phyloP scores from a whole-genome alignment of 1,140 invertebrate genomes.

The Lordiphosa collinella region DNA sequence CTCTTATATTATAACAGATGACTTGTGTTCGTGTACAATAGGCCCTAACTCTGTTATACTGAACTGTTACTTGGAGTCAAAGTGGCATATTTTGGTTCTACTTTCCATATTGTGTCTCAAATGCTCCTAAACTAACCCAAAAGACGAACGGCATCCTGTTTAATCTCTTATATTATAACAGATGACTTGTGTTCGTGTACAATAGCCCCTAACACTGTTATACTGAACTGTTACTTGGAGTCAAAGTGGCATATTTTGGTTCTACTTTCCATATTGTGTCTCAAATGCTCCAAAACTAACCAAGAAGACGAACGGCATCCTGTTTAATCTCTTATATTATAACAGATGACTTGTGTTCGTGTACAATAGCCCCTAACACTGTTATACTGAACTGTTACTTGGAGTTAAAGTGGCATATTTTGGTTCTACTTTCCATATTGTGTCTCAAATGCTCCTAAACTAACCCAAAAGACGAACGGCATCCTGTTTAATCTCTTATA shows the following conservation, averaged over 20 bases:
- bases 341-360: too few relatives aligned
- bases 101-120: too few relatives aligned
- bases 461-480: conserved; percentile 26
- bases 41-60: not conserved
- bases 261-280: not conserved
- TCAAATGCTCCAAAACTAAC: too few relatives aligned
- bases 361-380: too few relatives aligned
- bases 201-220: not conserved
- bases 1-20: conserved; percentile 3
- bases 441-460: conserved; percentile 62
- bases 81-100: conserved; percentile 7
- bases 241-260: conserved; percentile 51
- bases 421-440: not conserved
- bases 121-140: too few relatives aligned
- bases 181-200: conserved; percentile 15
- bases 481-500: conserved; percentile 34
- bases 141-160: too few relatives aligned
- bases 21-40: conserved; percentile 10
- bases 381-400: too few relatives aligned
- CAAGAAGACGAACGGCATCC: too few relatives aligned
- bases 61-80: too few relatives aligned
- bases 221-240: conserved; percentile 9
- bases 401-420: too few relatives aligned
- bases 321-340: too few relatives aligned
- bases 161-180: not conserved